phyloP scores from a whole-genome alignment of 2,113 vertebrate genomes.

The Calonectris borealis region DNA sequence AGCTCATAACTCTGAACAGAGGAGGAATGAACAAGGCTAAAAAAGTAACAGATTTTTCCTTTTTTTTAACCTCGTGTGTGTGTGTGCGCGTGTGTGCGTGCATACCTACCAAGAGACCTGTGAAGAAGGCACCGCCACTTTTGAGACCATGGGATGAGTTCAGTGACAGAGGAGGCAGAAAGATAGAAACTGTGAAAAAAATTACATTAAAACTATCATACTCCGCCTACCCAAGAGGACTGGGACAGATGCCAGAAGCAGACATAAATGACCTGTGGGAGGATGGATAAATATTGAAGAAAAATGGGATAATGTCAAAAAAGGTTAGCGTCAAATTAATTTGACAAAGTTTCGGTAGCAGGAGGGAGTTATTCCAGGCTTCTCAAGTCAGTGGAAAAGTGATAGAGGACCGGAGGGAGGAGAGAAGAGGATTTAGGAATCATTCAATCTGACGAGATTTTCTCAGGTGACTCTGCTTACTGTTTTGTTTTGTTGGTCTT shows the following conservation, averaged over 20 bases:
- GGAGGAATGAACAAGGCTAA: background rate
- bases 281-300: background rate
- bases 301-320: background rate
- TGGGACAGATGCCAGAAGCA: background rate
- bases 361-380: background rate
- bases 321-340: background rate
- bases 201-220: background rate
- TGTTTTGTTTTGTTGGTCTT: background rate
- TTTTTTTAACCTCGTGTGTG: background rate
- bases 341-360: background rate
- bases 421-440: background rate
- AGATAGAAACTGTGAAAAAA: background rate
- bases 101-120: background rate
- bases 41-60: background rate
- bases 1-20: background rate
- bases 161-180: background rate
- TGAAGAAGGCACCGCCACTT: background rate
- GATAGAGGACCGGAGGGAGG: background rate
- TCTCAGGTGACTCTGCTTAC: background rate
- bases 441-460: background rate
- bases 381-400: background rate
- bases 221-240: background rate
- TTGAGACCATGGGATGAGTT: background rate
- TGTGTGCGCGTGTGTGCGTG: too few relatives aligned
- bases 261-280: background rate